Base-by-base conservation (phyloP, 2,797 vertebrate species). In the Gambelia wislizenii region DNA sequence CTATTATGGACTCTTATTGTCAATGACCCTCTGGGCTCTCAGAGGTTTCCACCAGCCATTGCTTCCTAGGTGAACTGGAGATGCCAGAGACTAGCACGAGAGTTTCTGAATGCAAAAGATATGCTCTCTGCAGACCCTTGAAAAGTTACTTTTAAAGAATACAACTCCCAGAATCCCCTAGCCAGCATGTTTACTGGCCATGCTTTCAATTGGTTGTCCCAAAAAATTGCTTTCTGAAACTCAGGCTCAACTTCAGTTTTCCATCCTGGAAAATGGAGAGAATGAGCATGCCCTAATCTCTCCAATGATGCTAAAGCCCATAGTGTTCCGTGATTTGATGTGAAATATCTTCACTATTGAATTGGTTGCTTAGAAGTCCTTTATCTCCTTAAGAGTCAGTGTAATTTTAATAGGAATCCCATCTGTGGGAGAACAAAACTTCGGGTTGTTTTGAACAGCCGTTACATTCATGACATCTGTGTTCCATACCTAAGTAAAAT, bases 361-460 rank as follows among this genome's bases (percentile, higher is more conserved):
- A 47, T 22, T 13, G 56, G 4, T 83, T 77, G 47, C 12, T 4
- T 44, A 61, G 52, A 44, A 59, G 52, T 4, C 22, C 1, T 13
- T 12, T n/a, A 3, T 59, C 39, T 83, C 54, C 14, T 39, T 22
- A 52, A 69, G 25, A n/a, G 12, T 25, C 22, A 0, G 6, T 61
- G 74, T 16, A 49, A 33, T 72, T 42, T 49, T 72, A 80, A 89
- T 49, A 13, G 44, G 69, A 85, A 89, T 67, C 9, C 67, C 89
- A 75, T 85, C 76, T 85, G 47, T 39, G 82, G 56, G 78, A 90
- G 84, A 20, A 67, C 69, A 47, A 87, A 30, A 59, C 33, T 39
- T 44, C 52, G 86, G 33, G 47, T 14, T 44, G 52, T 36, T 88
- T 49, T n/a, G 67, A 74, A 2, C 0, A 39, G 54, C 54, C 14